phyloP scores from a whole-genome alignment of 2,113 vertebrate genomes.

The Perca schrenkii region DNA sequence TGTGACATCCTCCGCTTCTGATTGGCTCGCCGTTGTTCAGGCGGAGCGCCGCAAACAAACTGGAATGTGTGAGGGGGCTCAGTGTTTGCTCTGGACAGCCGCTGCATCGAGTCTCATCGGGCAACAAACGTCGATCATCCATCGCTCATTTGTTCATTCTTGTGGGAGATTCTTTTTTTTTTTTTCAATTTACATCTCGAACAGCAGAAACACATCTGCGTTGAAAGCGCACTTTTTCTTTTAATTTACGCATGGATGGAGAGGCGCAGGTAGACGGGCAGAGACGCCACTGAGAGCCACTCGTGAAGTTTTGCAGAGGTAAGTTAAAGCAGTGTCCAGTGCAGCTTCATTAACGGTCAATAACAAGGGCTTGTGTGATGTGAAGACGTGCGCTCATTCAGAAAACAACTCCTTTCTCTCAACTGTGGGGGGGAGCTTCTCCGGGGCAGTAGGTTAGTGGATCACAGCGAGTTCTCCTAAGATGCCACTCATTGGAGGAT shows the following conservation, averaged over 20 bases:
- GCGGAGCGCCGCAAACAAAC: constrained; percentile 72
- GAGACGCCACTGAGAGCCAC: constrained; percentile 61
- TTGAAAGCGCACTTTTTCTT: constrained; percentile 9
- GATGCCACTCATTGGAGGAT: constrained; percentile 20
- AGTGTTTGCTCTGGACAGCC: constrained; percentile 47
- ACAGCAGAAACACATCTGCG: not conserved
- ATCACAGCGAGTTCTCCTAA: constrained; percentile 43
- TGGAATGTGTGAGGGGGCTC: constrained; percentile 63
- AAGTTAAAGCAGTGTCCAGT: constrained; percentile 50
- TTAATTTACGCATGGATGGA: constrained; percentile 69
- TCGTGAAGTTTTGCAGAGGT: constrained; percentile 79
- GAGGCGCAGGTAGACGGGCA: constrained; percentile 63
- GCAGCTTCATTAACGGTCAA: not conserved
- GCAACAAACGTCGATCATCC: not conserved
- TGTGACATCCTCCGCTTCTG: constrained; percentile 32
- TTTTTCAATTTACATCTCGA: not conserved
- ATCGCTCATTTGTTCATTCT: not conserved
- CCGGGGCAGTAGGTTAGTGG: constrained; percentile 71
- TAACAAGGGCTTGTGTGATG: not conserved
- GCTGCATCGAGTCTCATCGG: not conserved
- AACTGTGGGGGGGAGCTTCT: not conserved
- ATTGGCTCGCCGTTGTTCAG: constrained; percentile 76
- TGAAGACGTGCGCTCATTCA: not conserved
- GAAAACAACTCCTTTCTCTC: not conserved
- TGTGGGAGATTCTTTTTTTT: not conserved